phyloP scores from a whole-genome alignment of 2,113 vertebrate species.

The Podiceps cristatus region DNA sequence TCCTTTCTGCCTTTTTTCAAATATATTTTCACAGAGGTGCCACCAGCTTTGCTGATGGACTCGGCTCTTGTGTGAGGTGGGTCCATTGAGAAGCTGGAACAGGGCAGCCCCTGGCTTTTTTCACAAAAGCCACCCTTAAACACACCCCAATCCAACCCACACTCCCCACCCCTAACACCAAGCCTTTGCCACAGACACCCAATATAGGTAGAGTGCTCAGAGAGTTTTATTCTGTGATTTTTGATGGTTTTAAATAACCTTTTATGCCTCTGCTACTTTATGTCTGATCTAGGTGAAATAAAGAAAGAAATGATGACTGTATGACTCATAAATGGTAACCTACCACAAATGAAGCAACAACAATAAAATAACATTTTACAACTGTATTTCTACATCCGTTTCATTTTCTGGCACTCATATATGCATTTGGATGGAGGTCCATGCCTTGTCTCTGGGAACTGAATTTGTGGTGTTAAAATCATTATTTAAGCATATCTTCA shows the following conservation, averaged over 20 bases:
- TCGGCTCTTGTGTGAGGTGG: not conserved
- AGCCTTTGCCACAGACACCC: not conserved
- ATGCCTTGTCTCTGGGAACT: not conserved
- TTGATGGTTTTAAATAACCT: not conserved
- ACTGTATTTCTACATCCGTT: not conserved
- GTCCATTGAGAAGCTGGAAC: not conserved
- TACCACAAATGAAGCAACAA: not conserved
- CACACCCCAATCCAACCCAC: not conserved
- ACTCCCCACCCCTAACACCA: too few relatives aligned
- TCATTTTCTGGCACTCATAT: not conserved
- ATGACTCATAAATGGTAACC: not conserved
- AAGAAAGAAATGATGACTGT: not conserved
- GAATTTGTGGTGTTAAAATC: not conserved
- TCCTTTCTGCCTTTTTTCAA: not conserved
- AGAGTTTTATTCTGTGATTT: not conserved
- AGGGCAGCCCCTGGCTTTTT: not conserved
- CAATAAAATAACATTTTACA: not conserved
- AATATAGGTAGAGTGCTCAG: not conserved
- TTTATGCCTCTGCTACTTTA: not conserved
- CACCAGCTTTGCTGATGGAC: not conserved
- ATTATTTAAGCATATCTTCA: not conserved
- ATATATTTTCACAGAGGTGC: not conserved
- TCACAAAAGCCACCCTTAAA: not conserved
- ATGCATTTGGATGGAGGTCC: not conserved
- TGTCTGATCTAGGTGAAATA: not conserved